phyloP scores from a whole-genome alignment of 1,140 invertebrate genomes.

The Pachypeltis micranthus region DNA sequence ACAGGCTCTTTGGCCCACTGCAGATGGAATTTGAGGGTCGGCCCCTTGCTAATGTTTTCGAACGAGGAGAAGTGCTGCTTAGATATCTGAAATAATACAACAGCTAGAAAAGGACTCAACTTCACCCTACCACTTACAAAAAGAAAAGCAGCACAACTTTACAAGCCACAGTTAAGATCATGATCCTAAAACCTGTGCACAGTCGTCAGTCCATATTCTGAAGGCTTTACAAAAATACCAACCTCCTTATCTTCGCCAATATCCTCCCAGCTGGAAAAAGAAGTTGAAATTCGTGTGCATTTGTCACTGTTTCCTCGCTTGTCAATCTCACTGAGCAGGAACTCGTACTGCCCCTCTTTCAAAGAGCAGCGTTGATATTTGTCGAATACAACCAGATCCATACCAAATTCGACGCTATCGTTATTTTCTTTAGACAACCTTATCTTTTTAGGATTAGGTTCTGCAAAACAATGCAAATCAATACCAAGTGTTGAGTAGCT shows the following conservation, averaged over 20 bases:
- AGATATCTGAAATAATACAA: too few species aligned
- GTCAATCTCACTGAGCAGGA: conserved; percentile 62
- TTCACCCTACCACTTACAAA: too few species aligned
- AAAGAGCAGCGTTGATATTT: conserved; percentile 76
- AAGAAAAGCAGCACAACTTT: too few species aligned
- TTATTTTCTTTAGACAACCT: conserved; percentile 36
- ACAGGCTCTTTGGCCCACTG: conserved; percentile 66
- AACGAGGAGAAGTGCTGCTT: conserved; percentile 18
- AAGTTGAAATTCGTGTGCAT: conserved; percentile 44
- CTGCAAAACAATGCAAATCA: conserved; percentile 30
- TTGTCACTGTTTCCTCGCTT: conserved; percentile 35
- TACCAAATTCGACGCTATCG: conserved; percentile 58
- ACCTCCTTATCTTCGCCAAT: conserved; percentile 55
- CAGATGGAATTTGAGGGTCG: conserved; percentile 71
- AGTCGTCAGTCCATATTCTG: neutral
- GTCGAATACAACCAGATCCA: conserved; percentile 81
- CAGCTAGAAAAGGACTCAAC: too few species aligned
- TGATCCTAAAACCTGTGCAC: neutral
- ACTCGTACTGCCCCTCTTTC: conserved; percentile 79
- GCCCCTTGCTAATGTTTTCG: conserved; percentile 39
- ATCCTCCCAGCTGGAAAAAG: conserved; percentile 63
- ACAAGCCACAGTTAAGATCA: neutral
- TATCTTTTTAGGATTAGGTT: conserved; percentile 47
- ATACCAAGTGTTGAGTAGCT: neutral
- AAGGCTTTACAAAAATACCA: neutral